A percentile compares a stretch with the other conserved stretches of the same genome.
phyloP scores from a whole-genome alignment of 1,140 invertebrate species.

The Triops cancriformis region DNA sequence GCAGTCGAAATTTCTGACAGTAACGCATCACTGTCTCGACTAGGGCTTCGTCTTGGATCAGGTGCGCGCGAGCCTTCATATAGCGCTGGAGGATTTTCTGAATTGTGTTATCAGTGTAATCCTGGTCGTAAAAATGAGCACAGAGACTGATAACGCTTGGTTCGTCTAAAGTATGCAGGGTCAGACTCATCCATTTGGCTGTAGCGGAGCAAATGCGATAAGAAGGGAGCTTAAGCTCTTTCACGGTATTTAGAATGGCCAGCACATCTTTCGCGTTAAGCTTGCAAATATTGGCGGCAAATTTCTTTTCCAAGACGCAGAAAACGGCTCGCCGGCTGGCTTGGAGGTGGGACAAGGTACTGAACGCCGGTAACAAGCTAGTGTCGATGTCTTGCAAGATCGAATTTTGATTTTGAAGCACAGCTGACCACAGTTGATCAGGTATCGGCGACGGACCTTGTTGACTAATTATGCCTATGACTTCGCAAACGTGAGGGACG shows the following conservation, averaged over 20 bases:
- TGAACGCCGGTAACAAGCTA: conserved; percentile 51
- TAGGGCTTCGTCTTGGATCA: conserved; percentile 46
- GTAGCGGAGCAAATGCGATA: conserved; percentile 42
- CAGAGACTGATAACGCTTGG: conserved; percentile 51
- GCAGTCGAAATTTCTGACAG: conserved; percentile 49
- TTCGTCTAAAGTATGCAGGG: conserved; percentile 52
- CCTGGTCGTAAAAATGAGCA: conserved; percentile 45
- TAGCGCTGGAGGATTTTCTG: conserved; percentile 53
- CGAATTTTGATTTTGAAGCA: neutral
- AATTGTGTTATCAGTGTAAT: conserved; percentile 47
- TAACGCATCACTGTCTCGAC: conserved; percentile 54
- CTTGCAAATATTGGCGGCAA: conserved; percentile 49
- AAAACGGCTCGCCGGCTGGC: conserved; percentile 53
- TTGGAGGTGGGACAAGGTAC: conserved; percentile 49
- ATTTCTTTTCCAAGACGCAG: conserved; percentile 51
- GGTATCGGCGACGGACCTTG: neutral
- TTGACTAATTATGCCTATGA: conserved; percentile 43
- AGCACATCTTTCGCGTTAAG: conserved; percentile 47
- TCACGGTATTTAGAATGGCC: conserved; percentile 45
- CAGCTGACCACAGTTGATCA: neutral
- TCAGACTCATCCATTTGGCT: conserved; percentile 51
- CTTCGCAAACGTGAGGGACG: conserved; percentile 52
- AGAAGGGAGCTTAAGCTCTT: conserved; percentile 40
- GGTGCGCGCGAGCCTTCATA: conserved; percentile 45
- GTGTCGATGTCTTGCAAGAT: conserved; percentile 42